These are phyloP conservation scores for Sinocyclocheilus anophthalmus DNA, from an alignment of 2,113 vertebrate species.

Conservation along the genomic window DNA sequence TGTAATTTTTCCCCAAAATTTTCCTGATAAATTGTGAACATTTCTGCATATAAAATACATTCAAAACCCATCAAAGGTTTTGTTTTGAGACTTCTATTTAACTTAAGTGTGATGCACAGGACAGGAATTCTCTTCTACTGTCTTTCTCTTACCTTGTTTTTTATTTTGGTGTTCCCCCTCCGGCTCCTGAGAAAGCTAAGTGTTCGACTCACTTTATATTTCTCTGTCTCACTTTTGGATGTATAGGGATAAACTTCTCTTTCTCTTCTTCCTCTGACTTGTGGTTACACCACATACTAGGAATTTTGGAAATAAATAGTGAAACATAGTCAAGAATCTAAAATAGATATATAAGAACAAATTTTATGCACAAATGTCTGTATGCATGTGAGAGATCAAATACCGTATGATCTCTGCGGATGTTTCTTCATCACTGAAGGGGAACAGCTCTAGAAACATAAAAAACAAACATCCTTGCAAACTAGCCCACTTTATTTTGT, in stretches of 20 bases:
- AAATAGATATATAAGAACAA: no score
- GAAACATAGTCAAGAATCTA: background rate
- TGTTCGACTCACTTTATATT: constrained; percentile 92
- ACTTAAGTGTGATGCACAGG: background rate
- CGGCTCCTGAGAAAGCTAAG: constrained; percentile 94
- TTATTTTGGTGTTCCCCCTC: constrained; percentile 91
- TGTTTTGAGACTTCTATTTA: background rate
- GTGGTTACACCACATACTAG: background rate
- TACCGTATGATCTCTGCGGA: background rate
- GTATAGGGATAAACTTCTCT: constrained; percentile 82
- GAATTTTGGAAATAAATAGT: background rate
- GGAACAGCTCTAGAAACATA: background rate
- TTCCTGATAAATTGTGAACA: background rate
- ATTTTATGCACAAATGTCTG: background rate
- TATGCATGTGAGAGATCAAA: constrained; percentile 13
- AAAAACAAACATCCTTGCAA: background rate
- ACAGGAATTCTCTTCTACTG: background rate
- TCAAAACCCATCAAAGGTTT: background rate
- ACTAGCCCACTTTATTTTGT: background rate
- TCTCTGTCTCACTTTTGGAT: constrained; percentile 87
- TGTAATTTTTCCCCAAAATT: background rate
- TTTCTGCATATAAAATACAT: background rate
- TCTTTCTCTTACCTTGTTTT: constrained; percentile 76
- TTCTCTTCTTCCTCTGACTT: constrained; percentile 83
- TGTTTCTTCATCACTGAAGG: background rate